Percentiles rank a stretch among this genome's conserved stretches.
phyloP scores from a whole-genome alignment of 2,113 vertebrate species.

The Podarcis cretensis region DNA sequence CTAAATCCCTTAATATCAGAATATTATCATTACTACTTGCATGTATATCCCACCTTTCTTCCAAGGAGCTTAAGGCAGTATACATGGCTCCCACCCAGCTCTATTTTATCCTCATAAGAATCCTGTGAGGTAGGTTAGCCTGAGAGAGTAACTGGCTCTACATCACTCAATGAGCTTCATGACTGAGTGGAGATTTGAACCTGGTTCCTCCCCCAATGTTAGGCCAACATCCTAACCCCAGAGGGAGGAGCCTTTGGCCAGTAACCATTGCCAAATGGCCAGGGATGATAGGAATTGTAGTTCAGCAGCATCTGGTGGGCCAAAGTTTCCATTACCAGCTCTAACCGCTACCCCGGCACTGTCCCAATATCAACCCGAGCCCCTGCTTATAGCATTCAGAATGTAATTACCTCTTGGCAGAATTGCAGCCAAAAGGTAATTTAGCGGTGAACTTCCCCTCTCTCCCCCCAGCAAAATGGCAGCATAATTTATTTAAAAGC shows the following conservation, averaged over 20 bases:
- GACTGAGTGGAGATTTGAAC: neutral
- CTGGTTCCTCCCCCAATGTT: neutral
- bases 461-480: slow-evolving; percentile 30
- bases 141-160: neutral
- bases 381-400: neutral
- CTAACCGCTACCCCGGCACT: too few relatives aligned
- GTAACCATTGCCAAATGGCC: too few relatives aligned
- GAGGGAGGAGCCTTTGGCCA: too few relatives aligned
- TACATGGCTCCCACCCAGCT: neutral
- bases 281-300: too few relatives aligned
- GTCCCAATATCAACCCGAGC: neutral
- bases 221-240: neutral
- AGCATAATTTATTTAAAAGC: slow-evolving; percentile 72
- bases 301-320: too few relatives aligned
- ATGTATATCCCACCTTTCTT: too few relatives aligned
- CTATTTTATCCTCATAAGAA: neutral
- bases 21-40: too few relatives aligned
- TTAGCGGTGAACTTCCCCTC: neutral
- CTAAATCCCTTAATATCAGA: neutral
- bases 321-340: neutral
- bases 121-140: neutral
- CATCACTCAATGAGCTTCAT: too few relatives aligned
- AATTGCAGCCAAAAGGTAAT: slow-evolving; percentile 33
- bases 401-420: slow-evolving; percentile 29
- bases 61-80: neutral